Base-by-base conservation (phyloP, 2,888 invertebrate genomes). In the Rugalucina vietnamica region DNA sequence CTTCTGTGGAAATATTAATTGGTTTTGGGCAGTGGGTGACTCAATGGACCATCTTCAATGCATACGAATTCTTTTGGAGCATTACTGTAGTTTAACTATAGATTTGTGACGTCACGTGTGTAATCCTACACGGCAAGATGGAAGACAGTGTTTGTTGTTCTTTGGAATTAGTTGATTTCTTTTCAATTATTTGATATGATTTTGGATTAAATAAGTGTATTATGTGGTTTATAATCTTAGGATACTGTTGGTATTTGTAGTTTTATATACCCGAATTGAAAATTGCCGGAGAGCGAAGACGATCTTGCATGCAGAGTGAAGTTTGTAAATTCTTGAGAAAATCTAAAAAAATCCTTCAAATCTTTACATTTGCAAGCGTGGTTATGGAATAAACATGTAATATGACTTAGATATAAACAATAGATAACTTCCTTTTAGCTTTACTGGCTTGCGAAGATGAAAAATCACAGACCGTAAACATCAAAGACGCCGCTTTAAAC, bases 101-200 rank as follows among this genome's bases (percentile, higher is more conserved):
- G 86, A 83, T 34, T 50, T n/a, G 81, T 86, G 86, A 86, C 86
- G 86, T 86, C 86, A 83, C 82, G 50, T 54, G 81, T 78, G 81
- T 83, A 82, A 82, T 72, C 65, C 69, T 71, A 85, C 71, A 86
- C 80, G 83, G 81, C 82, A 83, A 86, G 86, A 86, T 86, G 86
- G 83, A 78, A 81, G 86, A 49, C 34, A 1, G 74, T 74, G 54
- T 76, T 27, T 57, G 57, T 76, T 57, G 57, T 76, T 24, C 24
- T 39, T 34, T 27, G 65, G 65, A 60, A 27, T 60, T 65, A 76
- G 18, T 43, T 37, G 5, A 76, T 39, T 49, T 72, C 12, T 27
- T 72, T 72, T 43, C 39, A 27, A 37, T 72, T 43, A 14, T 72
- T 27, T 43, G 72, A 21, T 43, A 8, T 37, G 39, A 72, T 43